Conservation (phyloP, 2,888 invertebrate genomes). For the Andrena minutula region DNA sequence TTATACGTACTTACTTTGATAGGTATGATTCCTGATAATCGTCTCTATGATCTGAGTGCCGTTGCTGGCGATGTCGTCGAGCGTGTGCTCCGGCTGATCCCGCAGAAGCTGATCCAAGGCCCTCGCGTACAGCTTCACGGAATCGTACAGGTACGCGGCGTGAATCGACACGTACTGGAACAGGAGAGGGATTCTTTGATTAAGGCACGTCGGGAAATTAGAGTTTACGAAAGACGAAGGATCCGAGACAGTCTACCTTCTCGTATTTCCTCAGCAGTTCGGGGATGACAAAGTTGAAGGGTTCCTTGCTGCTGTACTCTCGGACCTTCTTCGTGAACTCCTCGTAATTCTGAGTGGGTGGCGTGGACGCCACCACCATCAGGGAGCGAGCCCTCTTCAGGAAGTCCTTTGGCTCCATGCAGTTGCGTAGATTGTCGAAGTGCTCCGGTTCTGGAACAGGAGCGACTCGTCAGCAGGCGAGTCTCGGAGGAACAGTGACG, state of each 20-base stretch:
- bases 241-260: constrained; percentile 77
- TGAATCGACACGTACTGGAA: constrained; percentile 94
- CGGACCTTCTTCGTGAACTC: constrained; percentile 93
- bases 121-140: constrained; percentile 95
- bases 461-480: constrained; percentile 7
- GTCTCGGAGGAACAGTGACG: not conserved
- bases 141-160: constrained; percentile 98
- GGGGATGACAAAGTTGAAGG: constrained; percentile 92
- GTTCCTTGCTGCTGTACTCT: constrained; percentile 91
- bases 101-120: constrained; percentile 92
- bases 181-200: constrained; percentile 50
- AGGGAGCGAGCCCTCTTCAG: constrained; percentile 92
- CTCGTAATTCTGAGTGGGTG: constrained; percentile 90
- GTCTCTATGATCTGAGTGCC: constrained; percentile 95
- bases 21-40: constrained; percentile 93
- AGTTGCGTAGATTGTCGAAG: constrained; percentile 87
- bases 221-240: not conserved
- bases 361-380: constrained; percentile 95
- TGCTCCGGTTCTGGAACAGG: constrained; percentile 85
- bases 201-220: not conserved
- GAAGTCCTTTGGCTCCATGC: constrained; percentile 88
- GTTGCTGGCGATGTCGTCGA: constrained; percentile 91
- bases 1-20: constrained; percentile 90
- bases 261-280: constrained; percentile 85
- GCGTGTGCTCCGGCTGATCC: constrained; percentile 88